A percentile compares a stretch with the other conserved stretches of the same genome.
Evolutionary conservation across 2,113 vertebrate species (phyloP).

Genomic region (Ursus arctos): DNA sequence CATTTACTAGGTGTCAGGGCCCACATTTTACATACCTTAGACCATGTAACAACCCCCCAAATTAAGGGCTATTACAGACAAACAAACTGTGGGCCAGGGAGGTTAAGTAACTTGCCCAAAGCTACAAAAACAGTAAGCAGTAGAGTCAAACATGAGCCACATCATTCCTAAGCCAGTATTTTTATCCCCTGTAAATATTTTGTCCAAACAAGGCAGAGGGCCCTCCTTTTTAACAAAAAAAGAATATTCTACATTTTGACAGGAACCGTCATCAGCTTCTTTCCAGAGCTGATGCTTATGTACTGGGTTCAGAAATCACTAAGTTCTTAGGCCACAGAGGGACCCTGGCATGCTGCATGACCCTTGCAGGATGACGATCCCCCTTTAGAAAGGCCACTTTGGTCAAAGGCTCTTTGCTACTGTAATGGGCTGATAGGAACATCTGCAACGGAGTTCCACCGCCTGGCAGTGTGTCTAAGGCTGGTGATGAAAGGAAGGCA

Average conservation of each 20-base stretch:
- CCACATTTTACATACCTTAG: background rate
- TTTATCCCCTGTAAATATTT: background rate
- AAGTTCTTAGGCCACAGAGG: background rate
- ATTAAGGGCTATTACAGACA: background rate
- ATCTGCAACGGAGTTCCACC: background rate
- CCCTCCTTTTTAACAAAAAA: background rate
- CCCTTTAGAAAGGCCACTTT: background rate
- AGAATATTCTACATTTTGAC: background rate
- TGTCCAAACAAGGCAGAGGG: background rate
- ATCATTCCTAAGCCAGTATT: background rate
- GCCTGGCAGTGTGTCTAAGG: background rate
- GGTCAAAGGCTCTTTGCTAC: background rate
- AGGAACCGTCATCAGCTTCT: background rate
- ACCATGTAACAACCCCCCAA: background rate
- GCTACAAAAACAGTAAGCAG: background rate
- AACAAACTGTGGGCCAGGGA: background rate
- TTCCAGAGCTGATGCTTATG: background rate
- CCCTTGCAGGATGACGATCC: background rate
- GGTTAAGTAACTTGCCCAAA: background rate
- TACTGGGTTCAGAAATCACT: background rate
- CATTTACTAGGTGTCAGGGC: background rate
- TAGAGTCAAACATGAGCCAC: background rate
- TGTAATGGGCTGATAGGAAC: background rate
- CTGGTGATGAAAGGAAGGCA: slow-evolving; percentile 27
- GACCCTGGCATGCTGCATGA: background rate